Evolutionary conservation across 2,888 invertebrate species (phyloP), one percentile per base, ranked within the genome.

Genomic region (Drosophila bunnanda): DNA sequence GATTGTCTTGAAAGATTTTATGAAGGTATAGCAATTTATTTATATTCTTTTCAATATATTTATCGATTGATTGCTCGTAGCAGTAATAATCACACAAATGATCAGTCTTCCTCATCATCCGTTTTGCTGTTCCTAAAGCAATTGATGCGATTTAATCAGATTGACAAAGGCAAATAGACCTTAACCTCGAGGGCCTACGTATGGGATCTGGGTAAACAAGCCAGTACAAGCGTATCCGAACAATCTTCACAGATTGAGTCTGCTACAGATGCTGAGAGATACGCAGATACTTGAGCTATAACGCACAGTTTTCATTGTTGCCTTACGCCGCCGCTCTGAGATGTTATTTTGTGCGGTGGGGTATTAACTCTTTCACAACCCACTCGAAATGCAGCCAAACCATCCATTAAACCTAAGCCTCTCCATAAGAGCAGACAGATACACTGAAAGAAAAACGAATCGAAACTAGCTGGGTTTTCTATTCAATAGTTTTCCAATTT

Each of bases 281-380:
- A 55, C 20, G 20, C 38, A 67, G 48, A 41, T 41, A 66, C 38
- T 54, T 39, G 54, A 67, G 39, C 10, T 17, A 32, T 32, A 53
- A 46, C 36, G 53, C 65, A 38, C 43, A 36, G 22, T 44, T 65
- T 66, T 66, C 38, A 66, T 66, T 54, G 66, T 54, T 66, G 46
- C 44, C 66, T 44, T 36, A 30, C 30, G 53, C 30, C 36, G 53
- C 22, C 36, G 53, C 22, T 39, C n/a, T 10, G 66, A 66, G 43
- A 44, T 66, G 65, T 65, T 66, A 53, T 53, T 66, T 65, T 53
- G 43, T 66, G 17, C 13, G 61, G 43, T 38, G 65, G 66, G 44
- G 20, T 46, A 66, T 66, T 46, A 53, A 66, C 44, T 44, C 25
- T 52, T 46, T 66, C 43, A 62, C 34, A 38, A 65, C 48, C 67